phyloP scores from a whole-genome alignment of 1,140 invertebrate species.

The Drosophila neocordata region DNA sequence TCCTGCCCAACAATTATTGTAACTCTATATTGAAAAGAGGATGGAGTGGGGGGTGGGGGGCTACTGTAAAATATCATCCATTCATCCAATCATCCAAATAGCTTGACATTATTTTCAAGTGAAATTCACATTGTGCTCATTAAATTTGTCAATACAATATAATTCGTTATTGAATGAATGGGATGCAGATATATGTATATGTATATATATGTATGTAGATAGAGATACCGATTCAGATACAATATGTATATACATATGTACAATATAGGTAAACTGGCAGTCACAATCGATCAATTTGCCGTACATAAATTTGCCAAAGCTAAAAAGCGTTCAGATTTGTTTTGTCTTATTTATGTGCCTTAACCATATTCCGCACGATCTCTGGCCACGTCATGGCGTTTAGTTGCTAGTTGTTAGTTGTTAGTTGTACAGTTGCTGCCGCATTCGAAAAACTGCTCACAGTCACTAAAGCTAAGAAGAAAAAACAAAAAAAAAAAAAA shows the following conservation, averaged over 20 bases:
- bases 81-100: constrained; percentile 57
- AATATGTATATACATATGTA: too few relatives aligned
- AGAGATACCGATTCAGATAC: too few relatives aligned
- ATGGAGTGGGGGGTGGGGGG: too few relatives aligned
- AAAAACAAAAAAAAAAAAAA: neutral
- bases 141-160: constrained; percentile 69
- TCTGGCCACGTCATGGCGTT: constrained; percentile 22
- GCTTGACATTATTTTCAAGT: constrained; percentile 70
- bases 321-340: constrained; percentile 10
- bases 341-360: constrained; percentile 1
- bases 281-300: constrained; percentile 73
- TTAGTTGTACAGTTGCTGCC: constrained; percentile 13
- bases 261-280: constrained; percentile 29
- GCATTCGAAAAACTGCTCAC: constrained; percentile 18
- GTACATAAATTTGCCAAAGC: constrained; percentile 45
- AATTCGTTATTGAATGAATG: constrained; percentile 37
- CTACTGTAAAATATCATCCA: constrained; percentile 24
- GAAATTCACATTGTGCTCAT: constrained; percentile 47
- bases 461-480: neutral
- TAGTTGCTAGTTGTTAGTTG: constrained; percentile 1
- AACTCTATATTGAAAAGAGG: constrained; percentile 36
- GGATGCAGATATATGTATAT: neutral
- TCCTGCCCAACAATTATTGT: constrained; percentile 34
- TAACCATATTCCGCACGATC: constrained; percentile 51
- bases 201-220: too few relatives aligned